phyloP scores from a whole-genome alignment of 2,113 vertebrate genomes.

The Phocoena sinus region DNA sequence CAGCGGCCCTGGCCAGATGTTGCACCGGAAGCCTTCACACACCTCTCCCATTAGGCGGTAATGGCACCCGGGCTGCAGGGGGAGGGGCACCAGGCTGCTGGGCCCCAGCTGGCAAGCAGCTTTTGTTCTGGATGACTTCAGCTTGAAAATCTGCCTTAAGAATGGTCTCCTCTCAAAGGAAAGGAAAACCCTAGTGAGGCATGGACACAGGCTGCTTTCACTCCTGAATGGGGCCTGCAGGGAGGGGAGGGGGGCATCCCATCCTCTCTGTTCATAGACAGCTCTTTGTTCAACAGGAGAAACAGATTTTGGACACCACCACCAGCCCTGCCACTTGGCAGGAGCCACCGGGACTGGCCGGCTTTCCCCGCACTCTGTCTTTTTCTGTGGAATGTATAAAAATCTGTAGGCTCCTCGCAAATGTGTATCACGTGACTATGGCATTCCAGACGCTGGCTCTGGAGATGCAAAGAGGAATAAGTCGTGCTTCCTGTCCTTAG shows the following conservation, averaged over 20 bases:
- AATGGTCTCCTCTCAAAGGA: slow-evolving; percentile 52
- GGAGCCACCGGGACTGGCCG: neutral
- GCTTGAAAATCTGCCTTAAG: slow-evolving; percentile 42
- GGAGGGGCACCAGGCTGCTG: neutral
- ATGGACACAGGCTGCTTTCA: slow-evolving; percentile 28
- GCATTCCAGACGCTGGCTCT: neutral
- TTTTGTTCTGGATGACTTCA: slow-evolving; percentile 67
- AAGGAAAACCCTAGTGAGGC: neutral
- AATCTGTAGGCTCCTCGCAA: neutral
- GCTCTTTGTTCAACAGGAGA: neutral
- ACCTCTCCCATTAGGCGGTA: slow-evolving; percentile 19
- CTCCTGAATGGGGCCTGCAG: neutral
- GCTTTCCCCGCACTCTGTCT: neutral
- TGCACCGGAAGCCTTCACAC: slow-evolving; percentile 41
- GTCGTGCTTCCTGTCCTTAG: neutral
- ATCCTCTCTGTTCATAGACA: neutral
- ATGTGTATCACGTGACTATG: neutral
- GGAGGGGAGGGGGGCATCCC: neutral
- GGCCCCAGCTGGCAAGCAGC: slow-evolving; percentile 64
- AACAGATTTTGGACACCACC: neutral
- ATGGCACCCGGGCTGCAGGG: neutral
- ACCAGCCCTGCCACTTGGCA: neutral
- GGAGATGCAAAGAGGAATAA: neutral
- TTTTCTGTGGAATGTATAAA: neutral
- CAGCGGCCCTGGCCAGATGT: slow-evolving; percentile 54